These are phyloP conservation scores for Rhinichthys klamathensis DNA, from an alignment of 2,113 vertebrate genomes.

Conservation along the genomic window DNA sequence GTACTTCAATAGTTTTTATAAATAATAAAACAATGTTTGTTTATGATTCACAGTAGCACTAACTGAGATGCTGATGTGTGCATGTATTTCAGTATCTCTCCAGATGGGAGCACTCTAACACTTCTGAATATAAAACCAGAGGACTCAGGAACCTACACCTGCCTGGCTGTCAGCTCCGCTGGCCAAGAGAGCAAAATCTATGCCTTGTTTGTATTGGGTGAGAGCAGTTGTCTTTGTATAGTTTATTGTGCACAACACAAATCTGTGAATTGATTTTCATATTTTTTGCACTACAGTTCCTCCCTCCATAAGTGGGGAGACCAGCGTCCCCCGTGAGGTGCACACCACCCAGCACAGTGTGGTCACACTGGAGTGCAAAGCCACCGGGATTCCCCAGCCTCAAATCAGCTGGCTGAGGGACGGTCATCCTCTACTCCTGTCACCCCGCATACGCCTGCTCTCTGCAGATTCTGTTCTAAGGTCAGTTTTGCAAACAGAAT, in stretches of 20 bases:
- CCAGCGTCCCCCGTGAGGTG: slow-evolving; percentile 66
- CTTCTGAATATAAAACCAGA: slow-evolving; percentile 74
- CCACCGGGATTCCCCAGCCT: slow-evolving; percentile 77
- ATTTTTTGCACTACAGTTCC: slow-evolving; percentile 73
- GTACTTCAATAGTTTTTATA: no score
- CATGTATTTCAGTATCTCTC: slow-evolving; percentile 73
- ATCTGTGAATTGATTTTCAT: slow-evolving; percentile 14
- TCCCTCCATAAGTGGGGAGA: slow-evolving; percentile 74
- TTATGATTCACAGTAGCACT: not conserved
- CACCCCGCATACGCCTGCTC: slow-evolving; percentile 77
- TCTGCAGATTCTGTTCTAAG: slow-evolving; percentile 80
- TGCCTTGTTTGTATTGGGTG: slow-evolving; percentile 82
- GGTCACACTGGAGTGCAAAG: slow-evolving; percentile 82
- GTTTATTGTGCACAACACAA: not conserved
- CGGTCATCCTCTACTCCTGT: slow-evolving; percentile 80
- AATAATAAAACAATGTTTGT: not conserved
- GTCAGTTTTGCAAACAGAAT: slow-evolving; percentile 64
- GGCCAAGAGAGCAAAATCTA: slow-evolving; percentile 84
- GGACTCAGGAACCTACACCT: slow-evolving; percentile 86
- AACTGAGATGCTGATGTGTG: not conserved
- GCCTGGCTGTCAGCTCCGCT: slow-evolving; percentile 78
- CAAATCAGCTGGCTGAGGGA: slow-evolving; percentile 89
- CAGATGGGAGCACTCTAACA: slow-evolving; percentile 77
- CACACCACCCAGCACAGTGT: slow-evolving; percentile 70
- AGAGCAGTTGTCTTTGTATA: slow-evolving; percentile 52